Evolutionary conservation across 2,797 vertebrate species (phyloP).

Genomic region (Centropyge bicolor): DNA sequence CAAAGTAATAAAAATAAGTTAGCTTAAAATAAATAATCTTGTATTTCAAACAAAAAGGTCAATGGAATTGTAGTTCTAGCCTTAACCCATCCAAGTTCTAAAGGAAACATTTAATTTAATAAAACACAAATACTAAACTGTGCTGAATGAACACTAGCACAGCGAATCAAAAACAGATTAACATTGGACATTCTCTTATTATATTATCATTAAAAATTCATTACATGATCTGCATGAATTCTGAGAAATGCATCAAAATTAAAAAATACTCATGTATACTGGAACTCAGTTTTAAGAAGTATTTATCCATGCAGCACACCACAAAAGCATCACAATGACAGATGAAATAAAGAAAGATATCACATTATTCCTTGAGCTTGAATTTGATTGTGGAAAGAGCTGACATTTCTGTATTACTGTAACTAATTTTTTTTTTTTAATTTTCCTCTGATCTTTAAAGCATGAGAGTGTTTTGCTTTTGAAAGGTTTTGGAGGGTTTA

Average conservation of each 20-base stretch:
- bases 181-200: background rate
- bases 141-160: background rate
- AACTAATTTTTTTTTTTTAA: background rate
- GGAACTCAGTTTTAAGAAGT: background rate
- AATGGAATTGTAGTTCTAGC: too few relatives aligned
- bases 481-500: conserved; percentile 6
- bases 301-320: background rate
- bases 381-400: background rate
- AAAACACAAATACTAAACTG: background rate
- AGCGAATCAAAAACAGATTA: background rate
- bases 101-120: background rate
- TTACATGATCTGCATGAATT: background rate
- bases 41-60: background rate
- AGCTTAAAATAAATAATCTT: background rate
- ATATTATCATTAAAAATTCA: background rate
- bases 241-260: background rate
- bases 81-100: background rate
- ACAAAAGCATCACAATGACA: background rate
- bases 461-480: background rate
- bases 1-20: background rate
- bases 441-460: background rate
- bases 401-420: background rate
- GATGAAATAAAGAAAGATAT: background rate
- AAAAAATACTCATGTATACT: background rate
- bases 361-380: background rate